Base-by-base conservation (phyloP, 2,888 invertebrate species). In the Scaptomyza cyrtandrae region DNA sequence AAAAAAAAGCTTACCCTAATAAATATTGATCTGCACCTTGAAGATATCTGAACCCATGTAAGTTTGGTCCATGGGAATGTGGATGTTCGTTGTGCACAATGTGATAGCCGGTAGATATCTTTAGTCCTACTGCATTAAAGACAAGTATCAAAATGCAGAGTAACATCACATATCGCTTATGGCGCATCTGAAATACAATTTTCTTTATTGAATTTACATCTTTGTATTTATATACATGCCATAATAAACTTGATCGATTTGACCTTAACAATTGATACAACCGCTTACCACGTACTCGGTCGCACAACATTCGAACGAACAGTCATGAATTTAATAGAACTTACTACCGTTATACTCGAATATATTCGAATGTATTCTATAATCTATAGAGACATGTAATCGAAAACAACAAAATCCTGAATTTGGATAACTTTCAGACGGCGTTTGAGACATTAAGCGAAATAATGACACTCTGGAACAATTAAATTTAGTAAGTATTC, bases 61-160 rank as follows among this genome's bases (percentile, higher is more conserved):
- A 77, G 6, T 64, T 63, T 6, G 45, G 37, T 10, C 55, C 24
- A 35, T 59, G 64, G 6, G 67, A 41, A 35, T 61, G 64, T 2
- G 78, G 57, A 3, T 71, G 79, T 4, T 90, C 80, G 44, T 86
- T 85, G 35, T 91, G 90, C 14, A 90, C 79, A 52, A 90, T 89
- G 9, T 89, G 88, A 37, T 91, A 90, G 16, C 84, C 90, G 10
- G 89, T 87, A 13, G 89, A 89, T 1, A 89, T 74, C 45, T 89
- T 85, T 0, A 87, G 62, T 0, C 66, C 83, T 1, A 55, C n/a
- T 14, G 31, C 56, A 29, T 37, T 35, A 0, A 60, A 57, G 31
- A 61, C 39, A 0, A 89, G 43, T 1, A 62, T 58, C 43, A 88
- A 45, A 6, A 87, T 43, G 60, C 66, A 49, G 35, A 86, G 29